These are phyloP conservation scores for Meloidogyne hapla DNA, from an alignment of 1,140 invertebrate genomes.

Conservation along the genomic window DNA sequence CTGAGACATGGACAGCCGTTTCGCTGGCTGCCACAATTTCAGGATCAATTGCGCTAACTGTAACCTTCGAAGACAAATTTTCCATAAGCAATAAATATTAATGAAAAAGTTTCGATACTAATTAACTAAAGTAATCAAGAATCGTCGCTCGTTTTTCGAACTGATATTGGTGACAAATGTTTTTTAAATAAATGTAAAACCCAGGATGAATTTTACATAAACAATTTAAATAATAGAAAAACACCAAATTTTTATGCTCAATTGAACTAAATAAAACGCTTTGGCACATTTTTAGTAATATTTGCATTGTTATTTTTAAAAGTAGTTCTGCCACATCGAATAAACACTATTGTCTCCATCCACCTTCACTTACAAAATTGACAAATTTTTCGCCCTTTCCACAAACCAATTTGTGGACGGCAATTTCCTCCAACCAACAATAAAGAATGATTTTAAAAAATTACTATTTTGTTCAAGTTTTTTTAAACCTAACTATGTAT, in stretches of 20 bases:
- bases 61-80: not conserved
- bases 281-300: not conserved
- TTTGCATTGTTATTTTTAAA: not conserved
- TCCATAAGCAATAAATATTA: not conserved
- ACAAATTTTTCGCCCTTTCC: not conserved
- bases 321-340: not conserved
- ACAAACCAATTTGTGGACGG: not conserved
- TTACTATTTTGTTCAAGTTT: too few species aligned
- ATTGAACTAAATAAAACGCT: too few species aligned
- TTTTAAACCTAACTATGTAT: too few species aligned
- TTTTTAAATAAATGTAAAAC: too few species aligned
- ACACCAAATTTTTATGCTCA: too few species aligned
- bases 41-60: not conserved
- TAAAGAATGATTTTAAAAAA: not conserved
- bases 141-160: too few species aligned
- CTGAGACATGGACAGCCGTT: not conserved
- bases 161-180: too few species aligned
- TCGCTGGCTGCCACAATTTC: constrained; percentile 4
- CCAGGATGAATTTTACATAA: too few species aligned
- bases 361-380: not conserved
- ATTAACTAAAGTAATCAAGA: not conserved
- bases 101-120: not conserved
- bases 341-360: not conserved
- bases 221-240: too few species aligned
- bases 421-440: not conserved